A percentile compares a stretch with the other conserved stretches of the same genome.
Evolutionary conservation across 1,140 invertebrate genomes (phyloP).

Genomic region (Drosophila sp.): DNA sequence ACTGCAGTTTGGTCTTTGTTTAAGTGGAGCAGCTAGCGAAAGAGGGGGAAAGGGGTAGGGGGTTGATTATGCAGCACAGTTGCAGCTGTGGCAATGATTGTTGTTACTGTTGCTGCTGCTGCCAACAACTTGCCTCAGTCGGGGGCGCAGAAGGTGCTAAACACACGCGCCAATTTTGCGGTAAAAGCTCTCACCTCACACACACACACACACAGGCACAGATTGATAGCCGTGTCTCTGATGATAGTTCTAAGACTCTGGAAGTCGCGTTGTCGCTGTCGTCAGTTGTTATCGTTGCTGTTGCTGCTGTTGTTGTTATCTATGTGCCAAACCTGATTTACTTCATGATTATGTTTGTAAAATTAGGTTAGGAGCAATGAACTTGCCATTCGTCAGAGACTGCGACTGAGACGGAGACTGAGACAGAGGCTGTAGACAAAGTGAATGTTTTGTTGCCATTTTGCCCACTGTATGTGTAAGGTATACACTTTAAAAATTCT

Average conservation of each 20-base stretch:
- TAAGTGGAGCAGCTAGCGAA: constrained; percentile 37
- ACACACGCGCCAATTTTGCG: constrained; percentile 78
- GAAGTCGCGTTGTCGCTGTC: constrained; percentile 21
- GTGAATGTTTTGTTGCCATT: constrained; percentile 72
- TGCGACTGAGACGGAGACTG: constrained; percentile 11
- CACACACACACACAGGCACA: constrained; percentile 23
- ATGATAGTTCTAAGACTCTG: constrained; percentile 56
- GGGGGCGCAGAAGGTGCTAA: constrained; percentile 74
- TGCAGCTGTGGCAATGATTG: constrained; percentile 41
- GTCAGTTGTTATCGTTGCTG: constrained; percentile 51
- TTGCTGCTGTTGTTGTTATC: constrained; percentile 73
- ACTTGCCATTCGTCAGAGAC: constrained; percentile 74
- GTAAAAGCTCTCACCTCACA: constrained; percentile 75
- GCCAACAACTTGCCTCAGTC: constrained; percentile 36
- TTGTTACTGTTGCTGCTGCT: constrained; percentile 33
- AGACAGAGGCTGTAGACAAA: constrained; percentile 60
- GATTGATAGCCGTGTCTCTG: constrained; percentile 2
- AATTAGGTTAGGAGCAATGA: constrained; percentile 84
- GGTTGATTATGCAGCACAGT: constrained; percentile 54
- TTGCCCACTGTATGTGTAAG: constrained; percentile 28
- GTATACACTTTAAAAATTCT: not conserved
- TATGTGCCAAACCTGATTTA: constrained; percentile 83
- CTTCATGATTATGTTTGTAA: constrained; percentile 84
- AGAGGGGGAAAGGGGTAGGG: not conserved
- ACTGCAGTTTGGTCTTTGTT: constrained; percentile 40